Conservation (phyloP, 1,140 invertebrate species). For the Cepaea nemoralis region DNA sequence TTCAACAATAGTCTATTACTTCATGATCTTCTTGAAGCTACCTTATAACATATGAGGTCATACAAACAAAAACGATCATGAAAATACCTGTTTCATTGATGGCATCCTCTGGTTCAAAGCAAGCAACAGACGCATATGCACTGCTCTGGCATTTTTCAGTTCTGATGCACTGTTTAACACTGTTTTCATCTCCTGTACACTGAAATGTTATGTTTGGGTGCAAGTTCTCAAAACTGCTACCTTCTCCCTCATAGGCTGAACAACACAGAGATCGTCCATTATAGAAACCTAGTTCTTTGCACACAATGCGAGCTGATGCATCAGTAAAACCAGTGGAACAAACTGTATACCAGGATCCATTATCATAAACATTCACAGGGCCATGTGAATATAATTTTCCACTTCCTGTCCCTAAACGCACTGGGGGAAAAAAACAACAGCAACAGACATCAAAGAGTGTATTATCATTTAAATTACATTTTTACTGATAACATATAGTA, state of each 20-base stretch:
- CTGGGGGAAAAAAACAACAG: slow-evolving; percentile 46
- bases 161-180: slow-evolving; percentile 48
- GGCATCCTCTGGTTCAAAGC: slow-evolving; percentile 34
- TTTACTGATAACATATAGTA: neutral
- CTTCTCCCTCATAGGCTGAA: slow-evolving; percentile 51
- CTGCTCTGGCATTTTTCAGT: slow-evolving; percentile 46
- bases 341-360: slow-evolving; percentile 51
- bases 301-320: slow-evolving; percentile 52
- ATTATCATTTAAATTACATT: too few species aligned
- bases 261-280: slow-evolving; percentile 57
- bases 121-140: slow-evolving; percentile 58
- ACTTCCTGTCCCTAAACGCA: slow-evolving; percentile 52
- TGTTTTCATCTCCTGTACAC: slow-evolving; percentile 49
- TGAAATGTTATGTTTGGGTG: slow-evolving; percentile 50
- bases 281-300: slow-evolving; percentile 51
- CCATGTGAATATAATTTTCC: slow-evolving; percentile 45
- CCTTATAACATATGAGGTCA: too few species aligned
- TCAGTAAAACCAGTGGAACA: slow-evolving; percentile 60
- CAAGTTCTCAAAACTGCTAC: neutral
- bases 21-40: too few species aligned
- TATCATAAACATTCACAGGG: slow-evolving; percentile 50
- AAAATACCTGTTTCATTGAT: slow-evolving; percentile 35
- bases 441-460: neutral
- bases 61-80: neutral
- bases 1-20: too few species aligned